A percentile compares a stretch with the other conserved stretches of the same genome.
These are phyloP conservation scores for Cephus runcator DNA, from an alignment of 2,888 invertebrate species.

Conservation along the genomic window DNA sequence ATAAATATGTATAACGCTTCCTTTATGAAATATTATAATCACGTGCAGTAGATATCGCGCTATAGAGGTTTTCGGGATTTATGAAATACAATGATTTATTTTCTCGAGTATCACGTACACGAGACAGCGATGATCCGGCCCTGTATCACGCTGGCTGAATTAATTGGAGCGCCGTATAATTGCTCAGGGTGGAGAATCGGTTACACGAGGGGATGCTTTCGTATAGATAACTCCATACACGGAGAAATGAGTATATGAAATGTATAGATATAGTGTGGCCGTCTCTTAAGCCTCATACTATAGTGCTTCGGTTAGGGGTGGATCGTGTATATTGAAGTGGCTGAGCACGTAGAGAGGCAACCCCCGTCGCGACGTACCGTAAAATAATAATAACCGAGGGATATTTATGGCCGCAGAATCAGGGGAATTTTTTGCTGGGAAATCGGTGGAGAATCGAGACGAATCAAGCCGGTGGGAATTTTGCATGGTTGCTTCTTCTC, in stretches of 20 bases:
- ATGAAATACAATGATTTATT: neutral
- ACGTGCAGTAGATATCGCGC: neutral
- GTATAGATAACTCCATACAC: neutral
- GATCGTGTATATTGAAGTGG: neutral
- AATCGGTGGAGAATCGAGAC: neutral
- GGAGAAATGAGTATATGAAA: neutral
- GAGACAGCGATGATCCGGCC: neutral
- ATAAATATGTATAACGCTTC: neutral
- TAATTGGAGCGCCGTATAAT: conserved; percentile 24
- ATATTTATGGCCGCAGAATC: neutral
- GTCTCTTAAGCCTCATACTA: neutral
- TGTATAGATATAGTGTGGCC: neutral
- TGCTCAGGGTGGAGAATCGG: conserved; percentile 19
- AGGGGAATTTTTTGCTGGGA: neutral
- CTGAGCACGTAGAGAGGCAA: neutral
- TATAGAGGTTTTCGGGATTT: neutral
- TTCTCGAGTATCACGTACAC: neutral
- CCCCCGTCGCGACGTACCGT: neutral
- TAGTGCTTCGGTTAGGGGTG: neutral
- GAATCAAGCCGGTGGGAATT: neutral
- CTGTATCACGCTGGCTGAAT: conserved; percentile 8
- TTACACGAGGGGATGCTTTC: conserved; percentile 1
- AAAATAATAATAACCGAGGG: neutral
- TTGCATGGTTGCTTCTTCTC: neutral
- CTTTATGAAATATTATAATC: neutral